These are phyloP conservation scores for Drosophila rubida DNA, from an alignment of 2,888 invertebrate species.

Conservation along the genomic window DNA sequence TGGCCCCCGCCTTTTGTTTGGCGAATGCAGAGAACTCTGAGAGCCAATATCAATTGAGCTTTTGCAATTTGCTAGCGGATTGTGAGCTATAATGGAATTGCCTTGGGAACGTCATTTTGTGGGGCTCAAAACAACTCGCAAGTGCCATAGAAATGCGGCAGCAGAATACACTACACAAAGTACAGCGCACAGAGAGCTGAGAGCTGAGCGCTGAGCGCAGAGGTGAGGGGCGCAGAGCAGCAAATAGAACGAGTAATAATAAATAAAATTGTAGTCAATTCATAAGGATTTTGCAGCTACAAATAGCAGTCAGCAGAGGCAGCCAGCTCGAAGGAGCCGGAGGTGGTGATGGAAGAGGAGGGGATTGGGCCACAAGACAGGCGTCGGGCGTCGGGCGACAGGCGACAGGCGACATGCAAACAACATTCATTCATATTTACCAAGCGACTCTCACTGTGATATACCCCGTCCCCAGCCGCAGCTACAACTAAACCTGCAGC, in stretches of 20 bases:
- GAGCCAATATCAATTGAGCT: constrained; percentile 74
- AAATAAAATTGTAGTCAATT: constrained; percentile 81
- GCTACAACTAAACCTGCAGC: constrained; percentile 12
- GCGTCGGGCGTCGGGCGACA: constrained; percentile 25
- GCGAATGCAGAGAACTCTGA: constrained; percentile 19
- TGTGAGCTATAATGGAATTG: constrained; percentile 71
- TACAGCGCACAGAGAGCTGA: not conserved
- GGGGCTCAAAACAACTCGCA: constrained; percentile 71
- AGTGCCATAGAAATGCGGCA: constrained; percentile 62
- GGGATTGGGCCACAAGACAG: constrained; percentile 18
- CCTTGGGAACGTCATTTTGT: constrained; percentile 77
- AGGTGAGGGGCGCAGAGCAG: constrained; percentile 23
- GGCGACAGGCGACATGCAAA: constrained; percentile 61
- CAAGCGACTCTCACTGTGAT: constrained; percentile 51
- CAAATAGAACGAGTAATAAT: constrained; percentile 75
- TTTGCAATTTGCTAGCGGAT: constrained; percentile 71
- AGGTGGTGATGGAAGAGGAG: not conserved
- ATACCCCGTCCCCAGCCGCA: not conserved
- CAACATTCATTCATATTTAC: constrained; percentile 79
- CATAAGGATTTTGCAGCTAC: constrained; percentile 77
- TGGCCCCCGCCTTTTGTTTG: constrained; percentile 28
- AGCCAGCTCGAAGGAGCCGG: not conserved
- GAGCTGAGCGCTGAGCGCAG: not conserved
- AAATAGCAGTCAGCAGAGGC: constrained; percentile 39
- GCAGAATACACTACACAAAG: constrained; percentile 18